Base-by-base conservation (phyloP, 2,113 vertebrate species). In the Grantiella picta region DNA sequence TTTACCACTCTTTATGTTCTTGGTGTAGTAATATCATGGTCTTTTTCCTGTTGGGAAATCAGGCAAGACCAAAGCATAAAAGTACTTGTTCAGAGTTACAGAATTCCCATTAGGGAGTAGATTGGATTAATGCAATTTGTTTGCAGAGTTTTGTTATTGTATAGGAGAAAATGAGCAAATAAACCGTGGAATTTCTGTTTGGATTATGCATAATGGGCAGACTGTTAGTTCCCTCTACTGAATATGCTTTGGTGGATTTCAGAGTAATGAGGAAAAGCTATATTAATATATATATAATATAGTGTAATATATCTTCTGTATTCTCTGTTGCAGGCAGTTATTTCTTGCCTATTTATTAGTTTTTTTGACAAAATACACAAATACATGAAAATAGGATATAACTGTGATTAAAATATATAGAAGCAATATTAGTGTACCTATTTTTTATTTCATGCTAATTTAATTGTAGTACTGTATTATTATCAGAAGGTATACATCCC, bases 151-250 rank as follows among this genome's bases (percentile, higher is more conserved):
- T 84, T 86, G 35, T 90, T 95, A 92, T 85, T 91, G 52, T 86
- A 42, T 80, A 82, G 79, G 85, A 96, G 85, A 92, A 97, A 94
- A 96, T 53, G 70, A 82, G 83, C 40, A 94, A 56, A 57, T 18
- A 40, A 80, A 35, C 15, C 60, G 57, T 71, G 77, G 69, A 50
- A 40, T 80, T 73, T 19, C 18, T 42, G 25, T 79, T 69, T 95
- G 68, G n/a, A 49, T 92, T 88, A 49, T 75, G 24, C 17, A 57
- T 7, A 50, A 75, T 38, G 76, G 73, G n/a, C 77, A 93, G 77
- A 59, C 45, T 75, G 45, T 81, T 29, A 50, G 47, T 60, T 86
- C 21, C 23, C 20, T 73, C 65, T 59, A 4, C 24, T 78, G 28
- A 89, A 53, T 79, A 31, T 36, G 20, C 44, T 92, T 69, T 44